Evolutionary conservation across 2,797 vertebrate genomes (phyloP).

Genomic region (Trichosurus vulpecula): DNA sequence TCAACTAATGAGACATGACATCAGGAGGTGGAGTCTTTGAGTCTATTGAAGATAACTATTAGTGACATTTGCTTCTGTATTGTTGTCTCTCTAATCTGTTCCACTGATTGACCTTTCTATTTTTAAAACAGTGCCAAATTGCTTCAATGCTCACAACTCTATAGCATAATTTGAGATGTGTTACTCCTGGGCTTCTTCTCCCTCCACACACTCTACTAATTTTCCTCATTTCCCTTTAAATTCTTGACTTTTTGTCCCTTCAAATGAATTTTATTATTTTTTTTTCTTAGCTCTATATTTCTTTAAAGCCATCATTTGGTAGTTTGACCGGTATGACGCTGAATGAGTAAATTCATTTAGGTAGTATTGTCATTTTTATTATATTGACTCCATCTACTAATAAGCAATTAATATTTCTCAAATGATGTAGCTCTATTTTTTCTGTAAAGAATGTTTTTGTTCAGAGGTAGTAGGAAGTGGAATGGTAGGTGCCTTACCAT

Average conservation of each 20-base stretch:
- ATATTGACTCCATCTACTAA: neutral
- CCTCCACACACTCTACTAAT: neutral
- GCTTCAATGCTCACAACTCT: neutral
- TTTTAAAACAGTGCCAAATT: neutral
- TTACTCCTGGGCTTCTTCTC: neutral
- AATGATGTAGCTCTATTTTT: neutral
- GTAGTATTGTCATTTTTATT: neutral
- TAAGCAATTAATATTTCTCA: neutral
- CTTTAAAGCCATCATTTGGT: neutral
- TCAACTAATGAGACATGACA: neutral
- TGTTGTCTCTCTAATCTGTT: neutral
- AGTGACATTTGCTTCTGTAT: neutral
- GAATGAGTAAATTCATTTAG: neutral
- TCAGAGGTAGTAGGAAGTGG: neutral
- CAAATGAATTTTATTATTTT: neutral
- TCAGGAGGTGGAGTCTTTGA: neutral
- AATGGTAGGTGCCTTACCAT: neutral
- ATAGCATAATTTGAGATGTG: neutral
- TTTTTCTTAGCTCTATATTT: neutral
- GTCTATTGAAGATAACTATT: neutral
- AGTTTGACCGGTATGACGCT: neutral
- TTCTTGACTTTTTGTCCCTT: neutral
- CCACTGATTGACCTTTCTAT: neutral
- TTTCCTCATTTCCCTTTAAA: neutral
- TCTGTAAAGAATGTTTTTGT: neutral